phyloP scores from a whole-genome alignment of 1,140 invertebrate genomes.

The Hetaerina americana region DNA sequence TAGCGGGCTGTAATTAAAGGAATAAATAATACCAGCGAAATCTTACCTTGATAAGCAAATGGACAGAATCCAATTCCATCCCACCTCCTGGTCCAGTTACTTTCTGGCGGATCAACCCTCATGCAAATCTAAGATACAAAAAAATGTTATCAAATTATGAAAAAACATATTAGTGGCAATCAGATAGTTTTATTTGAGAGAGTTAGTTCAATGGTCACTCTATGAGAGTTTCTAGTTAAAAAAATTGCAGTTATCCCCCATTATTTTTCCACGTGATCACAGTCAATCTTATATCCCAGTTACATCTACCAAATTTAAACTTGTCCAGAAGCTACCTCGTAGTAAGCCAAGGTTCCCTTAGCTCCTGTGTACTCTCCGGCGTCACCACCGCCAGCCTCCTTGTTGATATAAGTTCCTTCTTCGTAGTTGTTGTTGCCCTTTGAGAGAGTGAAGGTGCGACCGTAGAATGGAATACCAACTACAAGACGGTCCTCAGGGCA shows the following conservation, averaged over 20 bases:
- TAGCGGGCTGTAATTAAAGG: no score
- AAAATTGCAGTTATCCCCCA: no score
- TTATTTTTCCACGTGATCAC: no score
- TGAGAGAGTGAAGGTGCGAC: constrained; percentile 64
- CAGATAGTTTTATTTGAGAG: not conserved
- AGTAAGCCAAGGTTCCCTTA: constrained; percentile 75
- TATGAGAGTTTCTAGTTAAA: no score
- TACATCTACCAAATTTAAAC: constrained; percentile 29
- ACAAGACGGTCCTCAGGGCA: constrained; percentile 76
- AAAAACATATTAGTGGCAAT: not conserved
- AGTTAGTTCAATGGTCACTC: not conserved
- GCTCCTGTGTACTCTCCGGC: constrained; percentile 74
- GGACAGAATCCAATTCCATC: constrained; percentile 28
- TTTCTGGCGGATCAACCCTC: not conserved
- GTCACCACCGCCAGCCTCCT: constrained; percentile 70
- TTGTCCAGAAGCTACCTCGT: no score
- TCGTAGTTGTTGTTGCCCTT: constrained; percentile 68
- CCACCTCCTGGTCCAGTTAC: constrained; percentile 25
- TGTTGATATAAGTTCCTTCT: constrained; percentile 71
- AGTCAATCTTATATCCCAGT: no score
- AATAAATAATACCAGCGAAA: no score
- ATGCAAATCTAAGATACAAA: not conserved
- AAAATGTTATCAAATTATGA: no score
- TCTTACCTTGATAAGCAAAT: constrained; percentile 26
- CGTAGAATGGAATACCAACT: constrained; percentile 77